Base-by-base conservation (phyloP, 2,888 invertebrate species). In the Nomada goodeniana region DNA sequence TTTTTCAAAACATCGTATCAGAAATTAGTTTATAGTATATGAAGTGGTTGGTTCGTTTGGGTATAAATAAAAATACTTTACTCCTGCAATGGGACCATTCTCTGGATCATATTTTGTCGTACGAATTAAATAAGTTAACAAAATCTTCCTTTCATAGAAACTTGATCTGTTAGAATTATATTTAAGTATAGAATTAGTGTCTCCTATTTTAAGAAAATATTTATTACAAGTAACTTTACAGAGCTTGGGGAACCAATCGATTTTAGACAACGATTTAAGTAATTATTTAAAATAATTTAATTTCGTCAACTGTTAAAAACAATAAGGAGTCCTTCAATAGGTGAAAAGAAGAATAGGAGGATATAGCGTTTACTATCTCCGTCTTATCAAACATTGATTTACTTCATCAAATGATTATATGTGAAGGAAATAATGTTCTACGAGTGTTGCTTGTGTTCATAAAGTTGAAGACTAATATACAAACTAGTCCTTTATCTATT, bases 231-330 rank as follows among this genome's bases (percentile, higher is more conserved):
- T 15, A 20, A 42, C 47, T 47, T 47, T 20, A 15, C 20, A 23
- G 63, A 23, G 15, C 15, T 20, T 2, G 42, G 15, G n/a, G 15
- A 15, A 15, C 5, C 9, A 23, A 63, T 15, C 15, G 15, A 47
- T 47, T 63, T 63, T 63, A 20, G 42, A 44, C 20, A 15, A 20
- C 20, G 42, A 47, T 36, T 65, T 65, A 50, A 60, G 10, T 18
- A 10, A 36, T n/a, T 60, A 60, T 60, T 60, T 60, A 42, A 15
- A 65, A 52, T 23, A 50, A 52, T 52, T 65, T 52, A 52, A 65
- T 52, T 26, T n/a, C 13, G n/a, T 29, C 5, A 15, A 64, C 47
- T n/a, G 11, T 50, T 7, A 13, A 47, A 11, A 26, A 3, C n/a
- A 18, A 64, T 15, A 18, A 18, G 47, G 7, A 50, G 18, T 47